These are phyloP conservation scores for Scomberomorus guttatus DNA, from an alignment of 2,797 vertebrate genomes.

Conservation along the genomic window DNA sequence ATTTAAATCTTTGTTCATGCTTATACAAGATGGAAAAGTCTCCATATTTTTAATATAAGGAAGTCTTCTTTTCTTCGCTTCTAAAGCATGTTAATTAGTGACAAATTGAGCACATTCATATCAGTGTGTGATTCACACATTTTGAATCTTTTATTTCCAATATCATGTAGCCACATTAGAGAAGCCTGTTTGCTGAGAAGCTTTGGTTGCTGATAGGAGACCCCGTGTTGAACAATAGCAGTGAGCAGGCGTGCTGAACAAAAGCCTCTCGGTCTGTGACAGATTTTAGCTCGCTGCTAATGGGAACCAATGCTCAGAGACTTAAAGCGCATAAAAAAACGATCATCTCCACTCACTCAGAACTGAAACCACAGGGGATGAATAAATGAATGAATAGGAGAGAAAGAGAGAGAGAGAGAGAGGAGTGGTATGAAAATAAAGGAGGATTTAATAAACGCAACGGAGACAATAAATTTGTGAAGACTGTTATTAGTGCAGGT, in stretches of 20 bases:
- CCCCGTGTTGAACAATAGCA: slow-evolving; percentile 18
- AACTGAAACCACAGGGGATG: slow-evolving; percentile 51
- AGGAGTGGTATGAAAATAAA: neutral
- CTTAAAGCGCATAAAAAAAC: slow-evolving; percentile 23
- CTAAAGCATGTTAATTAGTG: neutral
- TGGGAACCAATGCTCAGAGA: slow-evolving; percentile 44
- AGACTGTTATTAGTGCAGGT: slow-evolving; percentile 52
- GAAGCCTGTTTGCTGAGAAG: neutral
- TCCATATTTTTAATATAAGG: neutral
- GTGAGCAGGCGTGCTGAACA: slow-evolving; percentile 27
- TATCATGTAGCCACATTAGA: slow-evolving; percentile 20
- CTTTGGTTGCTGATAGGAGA: slow-evolving; percentile 21
- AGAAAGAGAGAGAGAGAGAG: neutral
- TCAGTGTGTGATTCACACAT: neutral
- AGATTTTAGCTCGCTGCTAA: slow-evolving; percentile 46
- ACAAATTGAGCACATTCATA: neutral
- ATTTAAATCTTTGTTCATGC: neutral
- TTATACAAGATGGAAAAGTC: slow-evolving; percentile 11
- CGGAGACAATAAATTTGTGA: slow-evolving; percentile 32
- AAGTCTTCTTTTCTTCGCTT: neutral
- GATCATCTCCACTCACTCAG: slow-evolving; percentile 32
- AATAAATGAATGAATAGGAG: slow-evolving; percentile 34
- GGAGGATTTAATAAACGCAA: slow-evolving; percentile 43
- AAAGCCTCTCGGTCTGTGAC: slow-evolving; percentile 40
- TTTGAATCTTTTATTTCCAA: neutral